A percentile compares a stretch with the other conserved stretches of the same genome.
Evolutionary conservation across 2,113 vertebrate species (phyloP).

Genomic region (Oenanthe oenanthe): DNA sequence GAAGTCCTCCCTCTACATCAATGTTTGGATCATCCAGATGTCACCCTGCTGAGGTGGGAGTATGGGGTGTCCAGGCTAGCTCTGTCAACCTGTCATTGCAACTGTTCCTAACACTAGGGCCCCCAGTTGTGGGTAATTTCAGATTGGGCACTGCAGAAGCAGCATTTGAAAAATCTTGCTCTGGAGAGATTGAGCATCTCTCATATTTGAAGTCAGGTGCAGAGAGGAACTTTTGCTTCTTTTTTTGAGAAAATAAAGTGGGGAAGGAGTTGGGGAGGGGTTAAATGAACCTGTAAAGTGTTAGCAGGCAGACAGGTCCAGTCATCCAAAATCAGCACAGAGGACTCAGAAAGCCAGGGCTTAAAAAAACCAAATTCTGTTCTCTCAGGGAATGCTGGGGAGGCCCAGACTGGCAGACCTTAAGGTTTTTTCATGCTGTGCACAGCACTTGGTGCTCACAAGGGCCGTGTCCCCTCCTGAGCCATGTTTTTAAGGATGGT

Average conservation of each 20-base stretch:
- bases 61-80: not conserved
- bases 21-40: not conserved
- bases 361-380: not conserved
- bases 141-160: not conserved
- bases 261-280: accelerated
- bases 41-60: accelerated
- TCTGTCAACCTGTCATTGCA: not conserved
- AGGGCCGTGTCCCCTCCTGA: accelerated
- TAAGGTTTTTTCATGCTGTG: not conserved
- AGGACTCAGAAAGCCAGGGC: not conserved
- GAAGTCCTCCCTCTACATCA: not conserved
- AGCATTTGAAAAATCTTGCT: not conserved
- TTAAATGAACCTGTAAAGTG: not conserved
- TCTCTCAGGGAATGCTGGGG: accelerated
- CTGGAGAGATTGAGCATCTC: not conserved
- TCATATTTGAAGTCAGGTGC: not conserved
- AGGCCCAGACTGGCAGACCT: not conserved
- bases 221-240: not conserved
- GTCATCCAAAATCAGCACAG: not conserved
- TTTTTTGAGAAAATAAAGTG: not conserved
- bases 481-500: accelerated
- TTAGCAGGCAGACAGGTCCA: not conserved
- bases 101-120: accelerated
- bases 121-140: accelerated
- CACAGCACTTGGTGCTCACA: not conserved